Conservation (phyloP, 2,113 vertebrate genomes). For the Platysteira castanea region DNA sequence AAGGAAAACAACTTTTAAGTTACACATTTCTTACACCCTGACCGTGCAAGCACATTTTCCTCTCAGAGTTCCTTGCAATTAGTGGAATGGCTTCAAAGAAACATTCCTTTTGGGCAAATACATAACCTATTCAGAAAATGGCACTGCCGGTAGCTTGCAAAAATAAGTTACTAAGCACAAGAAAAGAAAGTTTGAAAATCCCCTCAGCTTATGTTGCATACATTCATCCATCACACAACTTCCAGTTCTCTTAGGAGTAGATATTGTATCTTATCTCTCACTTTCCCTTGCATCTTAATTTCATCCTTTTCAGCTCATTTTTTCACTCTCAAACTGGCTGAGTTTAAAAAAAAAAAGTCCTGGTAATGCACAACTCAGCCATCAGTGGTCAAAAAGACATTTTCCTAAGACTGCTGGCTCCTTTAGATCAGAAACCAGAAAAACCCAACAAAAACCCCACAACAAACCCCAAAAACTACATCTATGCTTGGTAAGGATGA, state of each 20-base stretch:
- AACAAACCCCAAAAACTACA: neutral
- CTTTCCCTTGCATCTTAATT: neutral
- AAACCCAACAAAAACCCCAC: rapidly evolving
- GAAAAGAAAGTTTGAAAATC: neutral
- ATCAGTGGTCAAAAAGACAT: neutral
- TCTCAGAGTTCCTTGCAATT: neutral
- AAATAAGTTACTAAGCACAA: neutral
- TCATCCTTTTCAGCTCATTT: neutral
- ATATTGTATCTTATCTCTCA: neutral
- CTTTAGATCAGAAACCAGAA: neutral
- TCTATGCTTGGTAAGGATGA: neutral
- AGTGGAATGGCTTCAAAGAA: neutral
- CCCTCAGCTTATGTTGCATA: neutral
- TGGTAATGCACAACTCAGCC: neutral
- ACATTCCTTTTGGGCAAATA: constrained; percentile 25
- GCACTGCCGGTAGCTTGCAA: neutral
- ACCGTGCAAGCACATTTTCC: neutral
- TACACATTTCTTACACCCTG: neutral
- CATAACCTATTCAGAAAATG: neutral
- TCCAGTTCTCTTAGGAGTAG: neutral
- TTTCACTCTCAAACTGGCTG: neutral
- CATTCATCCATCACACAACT: neutral
- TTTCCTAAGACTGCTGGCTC: neutral
- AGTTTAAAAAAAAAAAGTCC: neutral
- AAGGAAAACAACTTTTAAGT: neutral